Base-by-base conservation (phyloP, 2,113 vertebrate genomes). In the Helogale parvula region DNA sequence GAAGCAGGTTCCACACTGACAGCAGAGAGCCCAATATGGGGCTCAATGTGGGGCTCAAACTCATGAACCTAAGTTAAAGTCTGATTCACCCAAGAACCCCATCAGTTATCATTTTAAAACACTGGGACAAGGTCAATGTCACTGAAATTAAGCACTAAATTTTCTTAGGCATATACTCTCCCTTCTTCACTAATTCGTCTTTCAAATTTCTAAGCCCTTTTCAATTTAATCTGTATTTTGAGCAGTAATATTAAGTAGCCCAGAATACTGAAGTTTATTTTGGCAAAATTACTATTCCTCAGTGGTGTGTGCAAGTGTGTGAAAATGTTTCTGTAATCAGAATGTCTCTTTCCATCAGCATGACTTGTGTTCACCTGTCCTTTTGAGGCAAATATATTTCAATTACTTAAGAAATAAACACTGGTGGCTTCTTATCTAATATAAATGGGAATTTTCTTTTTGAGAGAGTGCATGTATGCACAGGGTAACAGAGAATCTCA, bases 101-200 rank as follows among this genome's bases (percentile, higher is more conserved):
- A 88, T 87, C 66, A 83, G 52, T 97, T 94, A 97, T 66, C 71
- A 92, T 90, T 97, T 93, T 93, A 65, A 69, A 72, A 84, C 68
- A 96, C 1, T 93, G 45, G 69, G 5, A 76, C 31, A 82, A 45
- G 6, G 16, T 94, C 69, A 87, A 9, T 89, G 19, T 85, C 17
- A 92, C 4, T 94, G 16, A 97, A 85, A 95, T 88, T 38, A 96
- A 97, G 33, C n/a, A 89, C n/a, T 57, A 45, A 71, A 29, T 77
- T 87, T 96, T 96, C 74, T 74, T 69, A 88, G 93, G 74, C 60
- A 95, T 63, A 85, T 68, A 33, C 2, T 84, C 35, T 94, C 57
- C 83, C 50, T 95, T 82, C 52, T 76, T 95, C 54, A 54, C 27
- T 81, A 92, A 83, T 93, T 90, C 41, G 17, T 96, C 35, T 85